Evolutionary conservation across 2,113 vertebrate species (phyloP).

Genomic region (Sinocyclocheilus anophthalmus): DNA sequence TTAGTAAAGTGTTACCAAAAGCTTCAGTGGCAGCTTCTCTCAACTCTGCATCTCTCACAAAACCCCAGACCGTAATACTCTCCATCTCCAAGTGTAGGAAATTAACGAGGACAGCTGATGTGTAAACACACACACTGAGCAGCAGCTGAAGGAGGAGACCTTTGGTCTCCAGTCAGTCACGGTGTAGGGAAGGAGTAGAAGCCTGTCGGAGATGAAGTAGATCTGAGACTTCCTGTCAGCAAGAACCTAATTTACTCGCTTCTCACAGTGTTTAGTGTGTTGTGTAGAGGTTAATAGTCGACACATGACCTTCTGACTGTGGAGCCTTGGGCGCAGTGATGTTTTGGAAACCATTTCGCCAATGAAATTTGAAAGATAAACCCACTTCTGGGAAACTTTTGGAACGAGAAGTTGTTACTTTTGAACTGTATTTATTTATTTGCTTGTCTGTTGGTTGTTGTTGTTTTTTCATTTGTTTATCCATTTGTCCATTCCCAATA

Average conservation of each 20-base stretch:
- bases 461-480: no score
- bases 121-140: conserved; percentile 34
- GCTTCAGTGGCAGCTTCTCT: no score
- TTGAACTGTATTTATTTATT: neutral
- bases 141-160: conserved; percentile 13
- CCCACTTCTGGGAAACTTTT: neutral
- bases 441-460: neutral
- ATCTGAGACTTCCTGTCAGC: conserved; percentile 36
- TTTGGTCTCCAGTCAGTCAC: conserved; percentile 28
- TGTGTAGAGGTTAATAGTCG: conserved; percentile 36
- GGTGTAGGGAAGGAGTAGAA: neutral
- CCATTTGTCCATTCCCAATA: no score
- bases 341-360: conserved; percentile 29
- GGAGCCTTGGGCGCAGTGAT: neutral
- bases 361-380: conserved; percentile 28
- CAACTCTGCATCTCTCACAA: no score
- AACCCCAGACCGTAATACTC: neutral
- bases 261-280: conserved; percentile 22
- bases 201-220: conserved; percentile 2
- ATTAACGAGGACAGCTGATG: conserved; percentile 25
- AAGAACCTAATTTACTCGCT: conserved; percentile 17
- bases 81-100: neutral
- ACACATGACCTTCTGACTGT: conserved; percentile 28
- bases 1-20: no score
- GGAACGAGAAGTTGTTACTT: neutral